Evolutionary conservation across 2,797 vertebrate genomes (phyloP).

Genomic region (Eulemur rubriventer): DNA sequence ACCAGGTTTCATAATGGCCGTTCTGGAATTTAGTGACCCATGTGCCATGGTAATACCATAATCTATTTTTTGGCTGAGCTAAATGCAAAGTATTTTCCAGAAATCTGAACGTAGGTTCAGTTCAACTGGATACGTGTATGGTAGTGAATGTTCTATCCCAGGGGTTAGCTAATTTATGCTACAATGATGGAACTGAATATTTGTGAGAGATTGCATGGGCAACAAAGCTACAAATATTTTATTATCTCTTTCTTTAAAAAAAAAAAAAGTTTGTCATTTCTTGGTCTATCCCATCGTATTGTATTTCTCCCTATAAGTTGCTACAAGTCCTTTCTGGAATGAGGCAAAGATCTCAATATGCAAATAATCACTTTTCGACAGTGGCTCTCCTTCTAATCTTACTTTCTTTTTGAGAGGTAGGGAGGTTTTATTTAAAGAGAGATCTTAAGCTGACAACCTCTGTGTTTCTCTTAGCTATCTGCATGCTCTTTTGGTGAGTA

Average conservation of each 20-base stretch:
- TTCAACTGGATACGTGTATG: not conserved
- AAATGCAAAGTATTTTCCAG: conserved; percentile 33
- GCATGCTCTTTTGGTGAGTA: not conserved
- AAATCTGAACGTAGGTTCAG: not conserved
- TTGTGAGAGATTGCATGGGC: not conserved
- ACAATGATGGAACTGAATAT: not conserved
- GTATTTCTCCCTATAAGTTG: not conserved
- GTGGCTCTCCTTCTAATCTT: not conserved
- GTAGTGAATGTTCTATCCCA: not conserved
- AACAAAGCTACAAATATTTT: not conserved
- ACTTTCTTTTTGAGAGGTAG: not conserved
- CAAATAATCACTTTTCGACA: not conserved
- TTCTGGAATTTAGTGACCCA: conserved; percentile 19
- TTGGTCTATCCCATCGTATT: not conserved
- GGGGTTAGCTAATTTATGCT: not conserved
- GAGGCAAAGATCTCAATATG: not conserved
- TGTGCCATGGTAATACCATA: not conserved
- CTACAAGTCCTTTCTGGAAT: not conserved
- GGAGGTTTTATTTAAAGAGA: not conserved
- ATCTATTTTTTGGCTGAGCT: not conserved
- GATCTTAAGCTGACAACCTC: not conserved
- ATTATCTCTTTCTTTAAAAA: not conserved
- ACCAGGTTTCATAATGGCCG: not conserved
- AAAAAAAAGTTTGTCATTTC: not conserved
- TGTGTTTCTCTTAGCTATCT: not conserved